A percentile compares a stretch with the other conserved stretches of the same genome.
Evolutionary conservation across 1,140 invertebrate species (phyloP).

Genomic region (Drosophila arizonae): DNA sequence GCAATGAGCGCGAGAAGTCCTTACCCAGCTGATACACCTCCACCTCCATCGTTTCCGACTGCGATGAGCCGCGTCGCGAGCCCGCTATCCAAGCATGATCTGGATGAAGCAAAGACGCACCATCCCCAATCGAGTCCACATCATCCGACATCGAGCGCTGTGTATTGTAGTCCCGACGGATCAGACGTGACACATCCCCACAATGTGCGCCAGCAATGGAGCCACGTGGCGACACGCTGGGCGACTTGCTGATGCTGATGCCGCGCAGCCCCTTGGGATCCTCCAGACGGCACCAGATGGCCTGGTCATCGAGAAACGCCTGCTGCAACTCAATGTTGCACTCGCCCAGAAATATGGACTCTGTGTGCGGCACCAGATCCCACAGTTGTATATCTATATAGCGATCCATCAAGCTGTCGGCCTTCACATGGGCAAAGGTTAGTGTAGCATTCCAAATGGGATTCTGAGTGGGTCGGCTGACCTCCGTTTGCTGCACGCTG

Average conservation of each 20-base stretch:
- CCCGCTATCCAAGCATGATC: slow-evolving; percentile 91
- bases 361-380: slow-evolving; percentile 91
- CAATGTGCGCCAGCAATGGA: slow-evolving; percentile 86
- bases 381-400: slow-evolving; percentile 93
- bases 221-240: slow-evolving; percentile 90
- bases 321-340: slow-evolving; percentile 90
- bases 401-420: slow-evolving; percentile 90
- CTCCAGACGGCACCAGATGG: slow-evolving; percentile 93
- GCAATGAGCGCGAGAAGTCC: slow-evolving; percentile 92
- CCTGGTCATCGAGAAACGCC: slow-evolving; percentile 92
- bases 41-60: slow-evolving; percentile 92
- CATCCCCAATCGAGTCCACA: slow-evolving; percentile 88
- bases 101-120: slow-evolving; percentile 89
- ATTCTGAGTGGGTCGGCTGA: slow-evolving; percentile 91
- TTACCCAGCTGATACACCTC: slow-evolving; percentile 92
- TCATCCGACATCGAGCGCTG: slow-evolving; percentile 89
- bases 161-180: slow-evolving; percentile 87
- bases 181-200: slow-evolving; percentile 84
- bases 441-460: slow-evolving; percentile 96
- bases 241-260: slow-evolving; percentile 85
- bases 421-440: slow-evolving; percentile 89
- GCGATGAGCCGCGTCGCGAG: slow-evolving; percentile 91
- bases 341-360: slow-evolving; percentile 92
- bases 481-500: slow-evolving; percentile 89
- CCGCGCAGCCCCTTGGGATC: slow-evolving; percentile 88